phyloP scores from a whole-genome alignment of 2,888 invertebrate genomes.

The Xestoiulus laeticollis region DNA sequence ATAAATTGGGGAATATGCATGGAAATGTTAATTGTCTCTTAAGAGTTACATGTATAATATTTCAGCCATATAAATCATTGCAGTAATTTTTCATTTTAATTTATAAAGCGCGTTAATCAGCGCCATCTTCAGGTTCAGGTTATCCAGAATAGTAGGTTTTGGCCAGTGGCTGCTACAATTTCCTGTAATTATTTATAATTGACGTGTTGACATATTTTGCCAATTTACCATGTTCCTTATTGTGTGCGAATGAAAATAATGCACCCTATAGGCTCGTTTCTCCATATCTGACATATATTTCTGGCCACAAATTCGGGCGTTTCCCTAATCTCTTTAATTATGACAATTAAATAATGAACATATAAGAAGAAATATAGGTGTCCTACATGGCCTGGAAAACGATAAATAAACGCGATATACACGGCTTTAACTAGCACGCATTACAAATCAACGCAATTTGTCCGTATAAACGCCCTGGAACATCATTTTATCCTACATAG shows the following conservation, averaged over 20 bases:
- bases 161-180: not conserved
- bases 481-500: not conserved
- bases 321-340: slow-evolving; percentile 30
- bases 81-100: too few relatives aligned
- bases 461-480: slow-evolving; percentile 8
- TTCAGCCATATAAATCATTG: too few relatives aligned
- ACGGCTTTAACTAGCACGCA: not conserved
- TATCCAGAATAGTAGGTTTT: not conserved
- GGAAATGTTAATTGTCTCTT: too few relatives aligned
- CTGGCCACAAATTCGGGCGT: not conserved
- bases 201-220: not conserved
- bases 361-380: not conserved
- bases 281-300: not conserved
- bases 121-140: too few relatives aligned
- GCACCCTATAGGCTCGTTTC: not conserved
- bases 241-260: not conserved
- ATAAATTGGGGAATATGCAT: too few relatives aligned
- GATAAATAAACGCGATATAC: slow-evolving; percentile 31
- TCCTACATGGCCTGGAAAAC: slow-evolving; percentile 24
- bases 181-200: not conserved
- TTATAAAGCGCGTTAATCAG: too few relatives aligned
- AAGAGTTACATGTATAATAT: too few relatives aligned
- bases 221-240: not conserved
- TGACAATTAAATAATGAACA: slow-evolving; percentile 28
- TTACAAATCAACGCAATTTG: not conserved